Evolutionary conservation across 1,140 invertebrate genomes (phyloP).

Genomic region (Anastrepha obliqua): DNA sequence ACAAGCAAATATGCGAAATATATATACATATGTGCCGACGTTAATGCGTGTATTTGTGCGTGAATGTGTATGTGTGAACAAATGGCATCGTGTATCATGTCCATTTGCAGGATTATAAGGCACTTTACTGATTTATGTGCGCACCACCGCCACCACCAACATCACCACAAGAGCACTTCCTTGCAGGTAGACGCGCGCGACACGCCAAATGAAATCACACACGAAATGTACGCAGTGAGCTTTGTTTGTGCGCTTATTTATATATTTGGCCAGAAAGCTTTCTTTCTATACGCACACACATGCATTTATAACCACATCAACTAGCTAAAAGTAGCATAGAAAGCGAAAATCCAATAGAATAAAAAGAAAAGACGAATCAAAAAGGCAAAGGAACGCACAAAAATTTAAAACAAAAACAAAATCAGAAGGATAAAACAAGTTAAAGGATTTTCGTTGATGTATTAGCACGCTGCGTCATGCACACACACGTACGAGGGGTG

Average conservation of each 20-base stretch:
- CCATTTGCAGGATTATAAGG: slow-evolving; percentile 51
- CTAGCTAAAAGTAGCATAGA: not conserved
- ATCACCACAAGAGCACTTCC: not conserved
- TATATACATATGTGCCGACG: not conserved
- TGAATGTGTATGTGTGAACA: not conserved
- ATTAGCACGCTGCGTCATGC: slow-evolving; percentile 6
- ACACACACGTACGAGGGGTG: not conserved
- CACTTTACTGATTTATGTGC: slow-evolving; percentile 46
- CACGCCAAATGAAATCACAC: not conserved
- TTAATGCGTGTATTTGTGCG: not conserved
- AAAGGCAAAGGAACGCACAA: not conserved
- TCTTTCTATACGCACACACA: not conserved
- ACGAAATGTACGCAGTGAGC: no score
- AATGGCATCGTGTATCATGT: slow-evolving; percentile 43
- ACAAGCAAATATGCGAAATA: not conserved
- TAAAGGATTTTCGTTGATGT: slow-evolving; percentile 49
- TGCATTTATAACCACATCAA: not conserved
- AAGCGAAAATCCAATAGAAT: not conserved
- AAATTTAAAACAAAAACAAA: slow-evolving; percentile 23
- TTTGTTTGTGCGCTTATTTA: not conserved
- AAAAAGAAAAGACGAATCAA: slow-evolving; percentile 9
- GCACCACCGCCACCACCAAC: not conserved
- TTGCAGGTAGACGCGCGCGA: not conserved
- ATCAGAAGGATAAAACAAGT: not conserved
- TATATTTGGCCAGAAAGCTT: not conserved